phyloP scores from a whole-genome alignment of 2,888 invertebrate species.

The Aleiodes leptofemur region DNA sequence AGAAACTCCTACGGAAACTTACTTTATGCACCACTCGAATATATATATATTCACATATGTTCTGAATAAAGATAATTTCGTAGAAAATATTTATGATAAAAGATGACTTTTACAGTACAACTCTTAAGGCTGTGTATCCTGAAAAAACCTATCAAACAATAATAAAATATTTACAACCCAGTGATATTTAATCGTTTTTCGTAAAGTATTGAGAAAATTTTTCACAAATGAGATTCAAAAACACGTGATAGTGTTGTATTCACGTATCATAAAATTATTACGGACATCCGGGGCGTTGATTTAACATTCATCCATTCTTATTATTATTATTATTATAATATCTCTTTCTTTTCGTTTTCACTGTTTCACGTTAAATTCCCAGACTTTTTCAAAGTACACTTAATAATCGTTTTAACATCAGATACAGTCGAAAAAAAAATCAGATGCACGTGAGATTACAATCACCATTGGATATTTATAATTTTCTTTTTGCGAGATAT shows the following conservation, averaged over 20 bases:
- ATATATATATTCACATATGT: not conserved
- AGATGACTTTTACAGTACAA: slow-evolving; percentile 12
- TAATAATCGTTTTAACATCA: slow-evolving; percentile 14
- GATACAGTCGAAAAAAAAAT: slow-evolving; percentile 23
- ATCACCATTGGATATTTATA: slow-evolving; percentile 30
- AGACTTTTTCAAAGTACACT: slow-evolving; percentile 4
- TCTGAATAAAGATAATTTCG: not conserved
- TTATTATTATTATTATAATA: slow-evolving; percentile 2
- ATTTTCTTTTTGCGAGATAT: slow-evolving; percentile 45
- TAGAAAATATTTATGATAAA: slow-evolving; percentile 4
- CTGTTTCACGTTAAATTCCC: not conserved
- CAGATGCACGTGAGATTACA: slow-evolving; percentile 36
- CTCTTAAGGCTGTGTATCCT: not conserved
- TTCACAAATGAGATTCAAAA: slow-evolving; percentile 24
- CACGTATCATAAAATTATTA: slow-evolving; percentile 19
- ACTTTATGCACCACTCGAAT: not conserved
- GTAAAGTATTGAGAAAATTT: not conserved
- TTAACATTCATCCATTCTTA: not conserved
- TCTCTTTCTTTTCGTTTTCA: slow-evolving; percentile 1
- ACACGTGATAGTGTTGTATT: slow-evolving; percentile 1
- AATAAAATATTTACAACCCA: slow-evolving; percentile 41
- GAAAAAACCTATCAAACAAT: slow-evolving; percentile 1
- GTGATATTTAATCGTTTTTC: slow-evolving; percentile 26
- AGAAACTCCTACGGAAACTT: too few species aligned
- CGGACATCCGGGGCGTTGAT: slow-evolving; percentile 18